Conservation (phyloP, 1,140 invertebrate species). For the Heterodera carotae region DNA sequence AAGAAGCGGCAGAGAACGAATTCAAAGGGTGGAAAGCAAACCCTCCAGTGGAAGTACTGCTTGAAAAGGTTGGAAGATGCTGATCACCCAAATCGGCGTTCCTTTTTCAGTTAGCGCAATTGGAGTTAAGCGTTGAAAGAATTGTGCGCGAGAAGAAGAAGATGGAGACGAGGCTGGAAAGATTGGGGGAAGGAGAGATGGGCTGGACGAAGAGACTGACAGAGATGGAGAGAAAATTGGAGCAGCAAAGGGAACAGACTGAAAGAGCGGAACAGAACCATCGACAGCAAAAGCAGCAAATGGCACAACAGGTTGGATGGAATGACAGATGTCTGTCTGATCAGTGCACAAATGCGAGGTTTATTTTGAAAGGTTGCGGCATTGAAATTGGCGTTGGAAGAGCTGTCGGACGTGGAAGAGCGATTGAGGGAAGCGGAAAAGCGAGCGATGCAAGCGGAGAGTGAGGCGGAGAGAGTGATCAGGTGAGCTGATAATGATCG, state of each 20-base stretch:
- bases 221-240: slow-evolving; percentile 40
- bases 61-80: slow-evolving; percentile 18
- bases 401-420: slow-evolving; percentile 22
- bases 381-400: background rate
- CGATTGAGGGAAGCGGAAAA: slow-evolving; percentile 13
- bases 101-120: slow-evolving; percentile 29
- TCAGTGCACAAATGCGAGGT: background rate
- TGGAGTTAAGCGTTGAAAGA: slow-evolving; percentile 32
- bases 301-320: background rate
- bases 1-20: slow-evolving; percentile 6
- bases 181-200: slow-evolving; percentile 32
- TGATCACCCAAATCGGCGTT: too few relatives aligned
- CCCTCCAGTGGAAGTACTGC: slow-evolving; percentile 23
- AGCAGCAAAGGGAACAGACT: slow-evolving; percentile 34
- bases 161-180: slow-evolving; percentile 34
- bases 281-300: slow-evolving; percentile 7
- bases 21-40: slow-evolving; percentile 19
- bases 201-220: slow-evolving; percentile 21
- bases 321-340: too few relatives aligned
- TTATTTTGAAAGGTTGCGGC: background rate
- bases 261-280: slow-evolving; percentile 33
- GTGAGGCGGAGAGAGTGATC: slow-evolving; percentile 94
- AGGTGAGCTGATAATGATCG: slow-evolving; percentile 78
- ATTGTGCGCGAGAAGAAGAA: slow-evolving; percentile 43
- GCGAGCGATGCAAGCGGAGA: slow-evolving; percentile 83